Base-by-base conservation (phyloP, 2,888 invertebrate genomes). In the Minunthozetes semirufus region DNA sequence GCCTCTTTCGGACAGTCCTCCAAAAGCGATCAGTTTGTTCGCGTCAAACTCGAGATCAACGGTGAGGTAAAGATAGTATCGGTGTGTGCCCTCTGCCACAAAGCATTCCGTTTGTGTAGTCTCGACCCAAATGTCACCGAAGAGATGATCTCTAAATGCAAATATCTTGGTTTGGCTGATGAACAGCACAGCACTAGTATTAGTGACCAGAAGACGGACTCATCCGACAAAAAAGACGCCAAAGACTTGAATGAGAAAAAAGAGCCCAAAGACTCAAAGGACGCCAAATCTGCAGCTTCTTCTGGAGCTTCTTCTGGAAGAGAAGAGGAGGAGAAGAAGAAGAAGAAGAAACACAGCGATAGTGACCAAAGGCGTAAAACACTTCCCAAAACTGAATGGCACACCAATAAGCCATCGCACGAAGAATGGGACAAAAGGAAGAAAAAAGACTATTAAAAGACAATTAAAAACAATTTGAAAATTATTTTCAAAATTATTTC, bases 371-470 rank as follows among this genome's bases (percentile, higher is more conserved):
- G n/a, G 15, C 63, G 63, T 8, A 63, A 33, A 33, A 29, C 27
- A 33, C n/a, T 63, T 2, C 63, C 29, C 27, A 27, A 6, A 33
- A 63, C 63, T 33, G 27, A 27, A 9, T 63, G 63, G 63, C 4
- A 8, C 0, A 63, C 63, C 5, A 15, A 63, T 38, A 63, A 63
- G n/a, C 63, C 63, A 11, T 29, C 17, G 29, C 33, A 63, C 6
- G 63, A 63, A 6, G 63, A 63, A 1, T 63, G 63, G 63, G 27
- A 63, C n/a, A 63, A 63, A 15, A 63, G 29, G 19, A 63, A 38
- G 33, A 29, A 38, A n/a, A 63, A 63, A 63, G 63, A 63, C n/a
- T 63, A 27, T 27, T 59, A 59, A 33, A 33, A 6, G 33, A 9
- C 33, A 33, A 33, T 33, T 33, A 9, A 33, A 33, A 4, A 33